A percentile compares a stretch with the other conserved stretches of the same genome.
Evolutionary conservation across 2,113 vertebrate species (phyloP).

Genomic region (Atlantisia rogersi): DNA sequence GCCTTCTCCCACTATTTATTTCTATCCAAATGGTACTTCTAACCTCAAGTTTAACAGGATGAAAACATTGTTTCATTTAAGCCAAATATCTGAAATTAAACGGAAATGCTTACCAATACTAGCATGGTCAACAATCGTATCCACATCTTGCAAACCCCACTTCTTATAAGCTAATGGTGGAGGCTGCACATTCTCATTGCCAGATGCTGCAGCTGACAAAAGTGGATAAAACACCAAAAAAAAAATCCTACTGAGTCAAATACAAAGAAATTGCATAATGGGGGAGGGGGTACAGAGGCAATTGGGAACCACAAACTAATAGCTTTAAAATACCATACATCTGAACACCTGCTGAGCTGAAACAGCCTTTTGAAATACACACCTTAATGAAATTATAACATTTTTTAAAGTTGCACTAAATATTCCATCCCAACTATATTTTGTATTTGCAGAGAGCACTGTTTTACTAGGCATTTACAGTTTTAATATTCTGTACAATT

Average conservation of each 20-base stretch:
- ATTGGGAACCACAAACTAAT: background rate
- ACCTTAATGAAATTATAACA: background rate
- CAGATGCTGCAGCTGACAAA: slow-evolving; percentile 90
- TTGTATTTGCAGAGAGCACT: background rate
- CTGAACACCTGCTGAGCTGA: background rate
- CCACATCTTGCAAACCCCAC: slow-evolving; percentile 96
- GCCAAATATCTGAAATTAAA: background rate
- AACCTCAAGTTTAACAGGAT: background rate
- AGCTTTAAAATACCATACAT: background rate
- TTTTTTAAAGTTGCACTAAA: background rate
- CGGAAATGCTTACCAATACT: slow-evolving; percentile 87
- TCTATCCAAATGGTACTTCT: background rate
- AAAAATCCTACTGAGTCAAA: background rate
- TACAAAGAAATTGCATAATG: background rate
- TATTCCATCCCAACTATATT: background rate
- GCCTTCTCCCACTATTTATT: background rate
- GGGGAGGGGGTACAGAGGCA: background rate
- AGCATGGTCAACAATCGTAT: slow-evolving; percentile 90
- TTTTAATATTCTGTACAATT: background rate
- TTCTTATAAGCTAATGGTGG: slow-evolving; percentile 98
- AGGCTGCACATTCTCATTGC: slow-evolving; percentile 92
- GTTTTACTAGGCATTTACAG: background rate
- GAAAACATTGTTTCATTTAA: background rate
- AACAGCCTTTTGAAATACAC: background rate
- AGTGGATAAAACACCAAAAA: slow-evolving; percentile 22